Evolutionary conservation across 2,113 vertebrate species (phyloP).

Genomic region (Callopanchax toddi): DNA sequence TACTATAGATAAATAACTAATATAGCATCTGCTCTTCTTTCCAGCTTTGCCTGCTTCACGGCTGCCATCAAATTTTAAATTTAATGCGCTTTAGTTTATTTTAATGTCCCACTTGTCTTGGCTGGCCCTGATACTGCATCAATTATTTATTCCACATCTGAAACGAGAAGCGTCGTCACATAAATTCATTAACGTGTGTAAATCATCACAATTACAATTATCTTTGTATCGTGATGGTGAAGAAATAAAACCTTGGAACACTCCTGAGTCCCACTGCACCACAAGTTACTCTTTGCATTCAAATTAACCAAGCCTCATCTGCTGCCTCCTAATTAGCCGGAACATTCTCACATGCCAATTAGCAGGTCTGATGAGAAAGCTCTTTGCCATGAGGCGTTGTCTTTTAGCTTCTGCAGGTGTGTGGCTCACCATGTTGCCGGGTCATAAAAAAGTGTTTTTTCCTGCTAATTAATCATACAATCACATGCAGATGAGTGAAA

Average conservation of each 20-base stretch:
- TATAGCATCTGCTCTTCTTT: constrained; percentile 74
- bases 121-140: constrained; percentile 77
- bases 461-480: constrained; percentile 86
- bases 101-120: constrained; percentile 72
- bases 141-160: constrained; percentile 81
- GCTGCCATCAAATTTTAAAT: constrained; percentile 69
- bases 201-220: constrained; percentile 84
- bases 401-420: constrained; percentile 81
- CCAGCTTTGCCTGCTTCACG: constrained; percentile 59
- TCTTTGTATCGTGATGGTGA: constrained; percentile 76
- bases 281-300: constrained; percentile 80
- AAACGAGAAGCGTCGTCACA: constrained; percentile 77
- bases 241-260: constrained; percentile 80
- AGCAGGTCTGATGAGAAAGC: constrained; percentile 80
- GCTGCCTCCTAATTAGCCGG: constrained; percentile 81
- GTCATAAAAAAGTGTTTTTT: constrained; percentile 84
- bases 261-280: constrained; percentile 72
- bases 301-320: constrained; percentile 84
- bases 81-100: constrained; percentile 72
- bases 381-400: constrained; percentile 79
- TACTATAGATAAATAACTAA: too few species aligned
- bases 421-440: constrained; percentile 76
- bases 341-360: constrained; percentile 85
- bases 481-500: constrained; percentile 85
- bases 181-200: constrained; percentile 85